Evolutionary conservation across 2,888 invertebrate genomes (phyloP).

Genomic region (Sarcophaga carnaria): DNA sequence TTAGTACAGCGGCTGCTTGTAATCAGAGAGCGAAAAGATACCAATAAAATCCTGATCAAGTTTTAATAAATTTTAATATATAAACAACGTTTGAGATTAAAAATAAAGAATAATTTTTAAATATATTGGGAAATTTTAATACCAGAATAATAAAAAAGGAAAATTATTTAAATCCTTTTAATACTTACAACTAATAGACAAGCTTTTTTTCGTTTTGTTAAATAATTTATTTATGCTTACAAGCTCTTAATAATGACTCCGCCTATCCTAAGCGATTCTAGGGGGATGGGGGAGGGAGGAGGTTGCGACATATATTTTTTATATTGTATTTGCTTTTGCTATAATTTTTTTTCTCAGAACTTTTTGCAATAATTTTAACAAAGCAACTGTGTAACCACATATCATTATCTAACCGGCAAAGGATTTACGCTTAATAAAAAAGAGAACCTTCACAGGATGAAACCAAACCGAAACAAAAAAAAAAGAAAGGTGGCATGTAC

Average conservation of each 20-base stretch:
- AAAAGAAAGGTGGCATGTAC: constrained; percentile 49
- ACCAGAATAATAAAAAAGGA: neutral
- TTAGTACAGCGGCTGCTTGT: no score
- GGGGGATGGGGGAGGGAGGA: neutral
- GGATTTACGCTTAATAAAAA: constrained; percentile 74
- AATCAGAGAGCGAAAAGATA: no score
- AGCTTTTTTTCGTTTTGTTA: neutral
- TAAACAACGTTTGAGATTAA: no score
- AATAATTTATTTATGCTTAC: constrained; percentile 65
- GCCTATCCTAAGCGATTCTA: constrained; percentile 15
- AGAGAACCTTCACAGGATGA: constrained; percentile 32
- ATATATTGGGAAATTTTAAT: no score
- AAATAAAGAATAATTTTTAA: no score
- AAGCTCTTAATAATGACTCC: constrained; percentile 61
- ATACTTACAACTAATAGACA: neutral
- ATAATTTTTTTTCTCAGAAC: neutral
- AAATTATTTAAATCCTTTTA: neutral
- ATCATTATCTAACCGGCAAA: constrained; percentile 76
- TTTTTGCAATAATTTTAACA: constrained; percentile 66
- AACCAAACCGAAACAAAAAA: constrained; percentile 43
- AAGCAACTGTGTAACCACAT: constrained; percentile 68
- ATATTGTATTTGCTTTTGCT: constrained; percentile 22
- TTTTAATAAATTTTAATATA: no score
- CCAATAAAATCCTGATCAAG: no score
- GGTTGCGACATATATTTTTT: constrained; percentile 3